These are phyloP conservation scores for Pterocles burchelli DNA, from an alignment of 2,113 vertebrate genomes.

Conservation along the genomic window DNA sequence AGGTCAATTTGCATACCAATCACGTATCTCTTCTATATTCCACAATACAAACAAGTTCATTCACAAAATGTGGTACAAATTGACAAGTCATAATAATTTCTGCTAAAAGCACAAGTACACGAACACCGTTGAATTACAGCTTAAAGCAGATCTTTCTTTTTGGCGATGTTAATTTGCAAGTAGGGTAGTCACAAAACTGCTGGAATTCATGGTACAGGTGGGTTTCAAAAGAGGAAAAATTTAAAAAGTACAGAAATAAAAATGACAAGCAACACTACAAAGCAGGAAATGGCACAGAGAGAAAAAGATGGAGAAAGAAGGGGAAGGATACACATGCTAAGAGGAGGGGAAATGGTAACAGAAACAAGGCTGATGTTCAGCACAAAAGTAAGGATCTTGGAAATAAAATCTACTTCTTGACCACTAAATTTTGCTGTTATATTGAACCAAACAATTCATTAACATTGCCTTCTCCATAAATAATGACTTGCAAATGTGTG, in stretches of 20 bases:
- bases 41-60: neutral
- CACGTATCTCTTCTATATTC: neutral
- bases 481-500: neutral
- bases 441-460: neutral
- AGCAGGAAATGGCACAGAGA: neutral
- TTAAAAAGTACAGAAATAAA: neutral
- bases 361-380: neutral
- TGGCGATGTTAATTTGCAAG: neutral
- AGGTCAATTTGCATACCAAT: slow-evolving; percentile 23
- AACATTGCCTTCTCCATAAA: neutral
- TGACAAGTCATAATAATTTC: neutral
- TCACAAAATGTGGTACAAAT: neutral
- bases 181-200: neutral
- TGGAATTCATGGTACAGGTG: neutral
- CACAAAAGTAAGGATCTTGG: neutral
- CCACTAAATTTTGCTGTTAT: neutral
- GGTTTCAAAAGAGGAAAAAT: neutral
- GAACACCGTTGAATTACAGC: neutral
- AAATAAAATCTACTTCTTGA: neutral
- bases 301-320: neutral
- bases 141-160: neutral
- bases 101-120: neutral
- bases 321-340: neutral
- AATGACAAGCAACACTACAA: neutral
- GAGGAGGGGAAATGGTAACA: neutral